Evolutionary conservation across 2,113 vertebrate species (phyloP).

Genomic region (Micronisus gabar): DNA sequence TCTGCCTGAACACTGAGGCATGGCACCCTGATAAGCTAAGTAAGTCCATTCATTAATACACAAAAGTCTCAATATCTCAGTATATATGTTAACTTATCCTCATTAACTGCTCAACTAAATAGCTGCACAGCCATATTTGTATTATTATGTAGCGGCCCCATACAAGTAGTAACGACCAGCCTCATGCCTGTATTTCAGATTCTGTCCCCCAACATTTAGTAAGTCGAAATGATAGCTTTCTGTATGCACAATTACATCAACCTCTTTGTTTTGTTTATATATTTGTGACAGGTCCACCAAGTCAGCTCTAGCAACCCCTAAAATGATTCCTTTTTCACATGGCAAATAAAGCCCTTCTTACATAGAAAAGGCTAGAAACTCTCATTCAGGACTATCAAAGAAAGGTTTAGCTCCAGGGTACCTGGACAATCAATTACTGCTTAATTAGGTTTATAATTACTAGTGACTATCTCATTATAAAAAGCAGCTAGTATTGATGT

Average conservation of each 20-base stretch:
- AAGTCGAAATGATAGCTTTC: neutral
- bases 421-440: constrained; percentile 3
- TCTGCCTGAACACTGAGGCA: neutral
- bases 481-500: constrained; percentile 32
- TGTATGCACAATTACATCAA: neutral
- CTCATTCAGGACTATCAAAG: neutral
- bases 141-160: neutral
- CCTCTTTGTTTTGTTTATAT: neutral
- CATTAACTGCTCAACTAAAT: neutral
- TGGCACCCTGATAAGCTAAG: neutral
- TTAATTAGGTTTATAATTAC: constrained; percentile 63
- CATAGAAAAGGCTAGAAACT: neutral
- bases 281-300: neutral
- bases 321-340: neutral
- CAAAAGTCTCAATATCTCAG: neutral
- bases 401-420: constrained; percentile 14
- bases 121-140: neutral
- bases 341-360: neutral
- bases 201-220: neutral
- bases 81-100: neutral
- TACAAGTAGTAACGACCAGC: neutral
- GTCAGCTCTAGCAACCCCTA: neutral
- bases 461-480: constrained; percentile 50
- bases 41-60: neutral
- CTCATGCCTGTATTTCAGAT: neutral